phyloP scores from a whole-genome alignment of 2,113 vertebrate species.

The Balaeniceps rex region DNA sequence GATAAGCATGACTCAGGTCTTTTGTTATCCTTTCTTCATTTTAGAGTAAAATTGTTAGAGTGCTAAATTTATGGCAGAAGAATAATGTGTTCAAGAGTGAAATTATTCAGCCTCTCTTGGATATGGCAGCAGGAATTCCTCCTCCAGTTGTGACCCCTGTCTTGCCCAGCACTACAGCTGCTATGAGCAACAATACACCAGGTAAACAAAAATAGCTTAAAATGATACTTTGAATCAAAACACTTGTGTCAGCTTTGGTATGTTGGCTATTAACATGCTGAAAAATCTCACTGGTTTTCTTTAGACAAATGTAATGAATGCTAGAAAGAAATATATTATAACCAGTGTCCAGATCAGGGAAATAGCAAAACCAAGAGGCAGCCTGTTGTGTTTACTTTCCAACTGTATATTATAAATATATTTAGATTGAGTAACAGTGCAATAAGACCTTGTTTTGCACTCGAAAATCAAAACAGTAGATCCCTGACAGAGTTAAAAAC shows the following conservation, averaged over 20 bases:
- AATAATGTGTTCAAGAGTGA: conserved; percentile 98
- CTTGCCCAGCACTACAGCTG: conserved; percentile 83
- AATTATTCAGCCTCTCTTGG: conserved; percentile 96
- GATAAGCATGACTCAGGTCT: neutral
- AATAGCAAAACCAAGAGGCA: neutral
- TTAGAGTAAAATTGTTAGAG: conserved; percentile 97
- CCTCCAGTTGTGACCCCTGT: conserved; percentile 92
- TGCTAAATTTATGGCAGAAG: conserved; percentile 98
- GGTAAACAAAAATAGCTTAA: conserved; percentile 73
- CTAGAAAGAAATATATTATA: neutral
- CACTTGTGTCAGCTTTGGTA: neutral
- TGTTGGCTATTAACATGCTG: neutral
- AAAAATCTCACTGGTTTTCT: neutral
- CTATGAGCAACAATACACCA: conserved; percentile 93
- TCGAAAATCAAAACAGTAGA: neutral
- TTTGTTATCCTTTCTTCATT: conserved; percentile 28
- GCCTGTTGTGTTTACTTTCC: neutral
- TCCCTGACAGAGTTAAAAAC: neutral
- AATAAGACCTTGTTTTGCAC: neutral
- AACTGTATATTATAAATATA: neutral
- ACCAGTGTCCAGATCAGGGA: neutral
- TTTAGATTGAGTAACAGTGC: neutral
- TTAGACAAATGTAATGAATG: neutral
- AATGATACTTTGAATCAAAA: neutral
- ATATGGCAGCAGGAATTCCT: conserved; percentile 95